phyloP scores from a whole-genome alignment of 2,888 invertebrate species.

The Tetragonisca angustula region DNA sequence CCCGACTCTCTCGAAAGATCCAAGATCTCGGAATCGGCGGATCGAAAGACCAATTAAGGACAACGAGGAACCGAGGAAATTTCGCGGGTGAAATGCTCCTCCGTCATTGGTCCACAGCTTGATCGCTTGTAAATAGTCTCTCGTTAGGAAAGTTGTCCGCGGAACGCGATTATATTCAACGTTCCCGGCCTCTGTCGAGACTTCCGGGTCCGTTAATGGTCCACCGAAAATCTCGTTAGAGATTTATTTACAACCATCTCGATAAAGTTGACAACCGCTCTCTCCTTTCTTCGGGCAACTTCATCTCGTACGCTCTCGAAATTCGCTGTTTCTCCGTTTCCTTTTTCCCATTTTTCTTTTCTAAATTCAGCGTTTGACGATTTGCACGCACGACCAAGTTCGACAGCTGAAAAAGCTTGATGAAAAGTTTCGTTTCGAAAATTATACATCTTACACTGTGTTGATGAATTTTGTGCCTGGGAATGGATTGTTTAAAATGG shows the following conservation, averaged over 20 bases:
- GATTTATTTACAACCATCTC: conserved; percentile 60
- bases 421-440: too few relatives aligned
- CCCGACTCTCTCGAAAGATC: too few relatives aligned
- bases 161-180: conserved; percentile 52
- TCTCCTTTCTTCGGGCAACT: conserved; percentile 12
- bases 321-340: neutral
- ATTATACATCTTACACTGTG: neutral
- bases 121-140: conserved; percentile 64
- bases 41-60: conserved; percentile 2
- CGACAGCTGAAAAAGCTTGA: neutral
- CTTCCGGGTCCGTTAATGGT: conserved; percentile 61
- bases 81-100: conserved; percentile 16
- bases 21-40: neutral
- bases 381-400: neutral
- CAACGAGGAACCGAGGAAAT: neutral
- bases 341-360: too few relatives aligned
- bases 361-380: neutral
- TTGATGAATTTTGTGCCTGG: neutral
- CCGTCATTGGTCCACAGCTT: neutral
- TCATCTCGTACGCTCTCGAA: neutral
- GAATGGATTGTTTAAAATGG: too few relatives aligned
- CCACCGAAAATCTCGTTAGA: conserved; percentile 64
- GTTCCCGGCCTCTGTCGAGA: conserved; percentile 25
- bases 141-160: conserved; percentile 53
- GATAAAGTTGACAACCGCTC: conserved; percentile 47